Conservation (phyloP, 2,113 vertebrate species). For the Aramus guarauna region DNA sequence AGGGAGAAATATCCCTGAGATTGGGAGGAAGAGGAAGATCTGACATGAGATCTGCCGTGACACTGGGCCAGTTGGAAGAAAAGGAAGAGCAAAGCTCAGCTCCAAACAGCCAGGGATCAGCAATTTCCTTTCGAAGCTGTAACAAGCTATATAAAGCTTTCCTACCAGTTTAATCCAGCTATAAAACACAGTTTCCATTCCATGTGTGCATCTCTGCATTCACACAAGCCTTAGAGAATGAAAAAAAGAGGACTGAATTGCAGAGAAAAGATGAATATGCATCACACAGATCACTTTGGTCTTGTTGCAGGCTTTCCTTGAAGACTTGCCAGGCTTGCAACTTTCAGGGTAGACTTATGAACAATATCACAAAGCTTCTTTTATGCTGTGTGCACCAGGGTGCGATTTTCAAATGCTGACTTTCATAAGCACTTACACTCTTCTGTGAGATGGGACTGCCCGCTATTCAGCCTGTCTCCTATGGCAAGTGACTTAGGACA, state of each 20-base stretch:
- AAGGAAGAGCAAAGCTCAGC: background rate
- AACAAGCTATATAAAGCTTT: conserved; percentile 1
- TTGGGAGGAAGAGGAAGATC: background rate
- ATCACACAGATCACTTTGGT: background rate
- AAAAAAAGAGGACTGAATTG: background rate
- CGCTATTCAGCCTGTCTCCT: background rate
- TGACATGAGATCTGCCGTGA: background rate
- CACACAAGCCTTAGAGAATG: background rate
- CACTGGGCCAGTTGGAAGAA: background rate
- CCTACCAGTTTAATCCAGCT: conserved; percentile 14
- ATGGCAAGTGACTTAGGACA: background rate
- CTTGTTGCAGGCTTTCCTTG: conserved; percentile 10
- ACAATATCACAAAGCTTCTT: background rate
- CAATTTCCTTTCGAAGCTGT: background rate
- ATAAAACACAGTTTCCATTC: background rate
- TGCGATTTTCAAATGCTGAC: background rate
- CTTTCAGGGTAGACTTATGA: background rate
- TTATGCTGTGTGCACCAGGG: background rate
- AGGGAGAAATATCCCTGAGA: background rate
- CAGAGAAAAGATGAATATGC: background rate
- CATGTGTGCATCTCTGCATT: background rate
- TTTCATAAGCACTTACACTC: background rate
- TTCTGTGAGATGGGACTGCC: background rate
- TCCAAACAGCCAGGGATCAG: background rate
- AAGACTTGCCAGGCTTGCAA: conserved; percentile 19